Evolutionary conservation across 2,113 vertebrate genomes (phyloP).

Genomic region (Benitochromis conjunctus): DNA sequence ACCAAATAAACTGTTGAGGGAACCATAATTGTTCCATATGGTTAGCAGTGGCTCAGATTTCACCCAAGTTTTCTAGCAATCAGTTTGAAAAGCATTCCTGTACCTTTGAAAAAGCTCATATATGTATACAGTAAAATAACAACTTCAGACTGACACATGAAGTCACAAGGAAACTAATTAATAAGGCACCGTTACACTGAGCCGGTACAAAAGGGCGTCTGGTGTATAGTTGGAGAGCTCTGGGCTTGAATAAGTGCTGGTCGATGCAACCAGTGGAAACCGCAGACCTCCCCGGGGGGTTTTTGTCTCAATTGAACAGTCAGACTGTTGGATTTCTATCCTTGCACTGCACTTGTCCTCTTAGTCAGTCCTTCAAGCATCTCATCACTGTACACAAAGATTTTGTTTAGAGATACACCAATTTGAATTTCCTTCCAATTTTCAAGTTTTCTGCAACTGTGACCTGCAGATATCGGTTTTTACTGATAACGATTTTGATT

Average conservation of each 20-base stretch:
- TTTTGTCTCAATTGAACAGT: constrained; percentile 55
- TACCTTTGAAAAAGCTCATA: not conserved
- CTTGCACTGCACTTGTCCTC: not conserved
- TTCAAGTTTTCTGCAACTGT: not conserved
- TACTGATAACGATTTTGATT: too few species aligned
- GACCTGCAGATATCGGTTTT: not conserved
- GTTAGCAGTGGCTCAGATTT: not conserved
- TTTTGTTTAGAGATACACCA: not conserved
- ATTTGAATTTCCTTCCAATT: not conserved
- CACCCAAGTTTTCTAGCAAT: not conserved
- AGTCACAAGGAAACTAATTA: not conserved
- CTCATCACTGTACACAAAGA: not conserved
- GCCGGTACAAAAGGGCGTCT: not conserved
- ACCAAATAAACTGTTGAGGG: not conserved
- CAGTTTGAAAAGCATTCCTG: not conserved
- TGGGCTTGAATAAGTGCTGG: constrained; percentile 24
- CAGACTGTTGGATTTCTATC: constrained; percentile 33
- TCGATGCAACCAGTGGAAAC: constrained; percentile 30
- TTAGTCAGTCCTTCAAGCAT: not conserved
- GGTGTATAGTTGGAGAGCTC: not conserved
- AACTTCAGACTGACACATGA: not conserved
- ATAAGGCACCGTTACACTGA: not conserved
- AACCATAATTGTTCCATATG: not conserved
- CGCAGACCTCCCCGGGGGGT: not conserved
- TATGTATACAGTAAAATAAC: not conserved